Conservation (phyloP, 2,888 invertebrate genomes). For the Kuschelorhynchus macadamiae region DNA sequence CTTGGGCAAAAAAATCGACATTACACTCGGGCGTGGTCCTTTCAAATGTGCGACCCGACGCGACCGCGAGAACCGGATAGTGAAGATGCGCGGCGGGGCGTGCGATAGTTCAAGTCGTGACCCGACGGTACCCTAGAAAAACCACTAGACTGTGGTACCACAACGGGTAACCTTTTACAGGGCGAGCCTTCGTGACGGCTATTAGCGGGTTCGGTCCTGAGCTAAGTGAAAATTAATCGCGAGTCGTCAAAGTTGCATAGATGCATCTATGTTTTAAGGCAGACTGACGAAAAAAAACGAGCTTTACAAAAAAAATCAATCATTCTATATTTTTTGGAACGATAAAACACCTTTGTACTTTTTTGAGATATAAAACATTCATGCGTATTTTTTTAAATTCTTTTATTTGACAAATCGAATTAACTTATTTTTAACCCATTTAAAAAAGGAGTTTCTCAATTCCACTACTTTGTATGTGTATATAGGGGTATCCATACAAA, state of each 20-base stretch:
- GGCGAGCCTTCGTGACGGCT: constrained; percentile 40
- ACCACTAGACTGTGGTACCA: constrained; percentile 59
- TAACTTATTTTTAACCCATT: too few relatives aligned
- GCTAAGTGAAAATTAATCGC: constrained; percentile 19
- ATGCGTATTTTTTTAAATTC: too few relatives aligned
- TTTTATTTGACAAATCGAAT: too few relatives aligned
- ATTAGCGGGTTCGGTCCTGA: constrained; percentile 22
- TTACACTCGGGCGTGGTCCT: constrained; percentile 34
- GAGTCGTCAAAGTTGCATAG: background rate
- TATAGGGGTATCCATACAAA: too few relatives aligned
- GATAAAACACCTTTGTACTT: too few relatives aligned
- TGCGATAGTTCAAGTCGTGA: constrained; percentile 76
- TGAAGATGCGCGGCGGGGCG: constrained; percentile 68
- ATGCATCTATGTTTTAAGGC: too few relatives aligned
- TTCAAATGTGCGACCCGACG: constrained; percentile 35
- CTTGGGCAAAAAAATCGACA: constrained; percentile 7
- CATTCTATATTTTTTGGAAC: too few relatives aligned
- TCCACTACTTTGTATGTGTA: too few relatives aligned
- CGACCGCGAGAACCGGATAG: constrained; percentile 50
- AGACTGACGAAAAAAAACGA: too few relatives aligned
- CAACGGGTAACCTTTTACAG: constrained; percentile 48
- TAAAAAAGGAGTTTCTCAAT: too few relatives aligned
- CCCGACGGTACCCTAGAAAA: constrained; percentile 62
- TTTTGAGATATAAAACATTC: too few relatives aligned
- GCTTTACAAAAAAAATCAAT: too few relatives aligned